phyloP scores from a whole-genome alignment of 2,797 vertebrate species.

The Clarias platycephalus region DNA sequence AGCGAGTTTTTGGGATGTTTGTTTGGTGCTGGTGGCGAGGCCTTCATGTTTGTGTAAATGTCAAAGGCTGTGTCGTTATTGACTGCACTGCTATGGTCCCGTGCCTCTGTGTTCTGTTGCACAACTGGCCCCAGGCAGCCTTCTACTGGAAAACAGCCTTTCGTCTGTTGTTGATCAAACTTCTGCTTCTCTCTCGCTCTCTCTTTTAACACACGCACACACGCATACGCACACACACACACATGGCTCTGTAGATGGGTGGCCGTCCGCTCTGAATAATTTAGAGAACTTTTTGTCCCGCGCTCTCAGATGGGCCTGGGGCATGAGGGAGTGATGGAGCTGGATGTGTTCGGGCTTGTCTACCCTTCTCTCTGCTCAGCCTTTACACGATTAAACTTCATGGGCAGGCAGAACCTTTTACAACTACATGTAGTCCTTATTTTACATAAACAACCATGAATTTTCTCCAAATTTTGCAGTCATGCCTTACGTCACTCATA shows the following conservation, averaged over 20 bases:
- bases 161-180: slow-evolving; percentile 59
- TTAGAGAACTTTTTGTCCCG: slow-evolving; percentile 58
- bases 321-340: slow-evolving; percentile 50
- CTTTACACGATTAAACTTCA: slow-evolving; percentile 23
- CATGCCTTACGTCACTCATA: slow-evolving; percentile 1
- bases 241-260: slow-evolving; percentile 50
- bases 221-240: slow-evolving; percentile 20
- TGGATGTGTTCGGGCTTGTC: slow-evolving; percentile 53
- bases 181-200: slow-evolving; percentile 52
- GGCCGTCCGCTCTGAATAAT: slow-evolving; percentile 58
- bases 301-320: slow-evolving; percentile 42
- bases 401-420: slow-evolving; percentile 13
- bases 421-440: background rate
- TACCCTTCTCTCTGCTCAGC: slow-evolving; percentile 39
- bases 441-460: slow-evolving; percentile 1
- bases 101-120: slow-evolving; percentile 54
- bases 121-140: slow-evolving; percentile 57
- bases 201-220: slow-evolving; percentile 22
- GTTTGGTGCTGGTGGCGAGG: slow-evolving; percentile 61
- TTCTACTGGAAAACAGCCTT: slow-evolving; percentile 61
- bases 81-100: slow-evolving; percentile 50
- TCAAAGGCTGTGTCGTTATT: slow-evolving; percentile 64
- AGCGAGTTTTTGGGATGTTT: slow-evolving; percentile 61
- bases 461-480: slow-evolving; percentile 7
- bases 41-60: slow-evolving; percentile 65